Base-by-base conservation (phyloP, 2,888 invertebrate species). In the Microctonus brassicae region DNA sequence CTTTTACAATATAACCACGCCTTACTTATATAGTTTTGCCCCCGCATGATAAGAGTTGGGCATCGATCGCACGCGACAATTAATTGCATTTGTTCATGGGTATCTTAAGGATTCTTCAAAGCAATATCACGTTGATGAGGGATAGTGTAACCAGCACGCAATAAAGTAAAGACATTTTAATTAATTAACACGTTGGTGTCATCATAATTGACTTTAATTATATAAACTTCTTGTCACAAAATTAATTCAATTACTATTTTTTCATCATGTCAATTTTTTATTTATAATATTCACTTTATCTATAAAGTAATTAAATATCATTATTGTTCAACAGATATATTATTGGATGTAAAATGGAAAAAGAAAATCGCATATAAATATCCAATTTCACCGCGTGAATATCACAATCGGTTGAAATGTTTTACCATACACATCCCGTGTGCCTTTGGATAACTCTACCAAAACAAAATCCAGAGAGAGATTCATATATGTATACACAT, bases 51-150 rank as follows among this genome's bases (percentile, higher is more conserved):
- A n/a, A n/a, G n/a, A 63, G 42, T 63, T 29, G 52, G 66, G 73
- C 75, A 75, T 77, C 74, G 74, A 74, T 75, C 69, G 64, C n/a
- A n/a, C 34, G 20, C 62, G 68, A 74, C 62, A 73, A 74, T 74
- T 77, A 77, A 77, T 77, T 77, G 77, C 73, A 66, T 73, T 74
- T 74, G 74, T 60, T 33, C 39, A 57, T 29, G 29, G 29, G 55
- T 69, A 57, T 42, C 69, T 69, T 63, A 55, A 63, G 61, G 57
- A 63, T 29, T 62, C 55, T 58, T 63, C 24, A 34, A 34, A 57
- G 63, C 13, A n/a, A 22, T 20, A 36, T 7, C 17, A 22, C 24
- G 42, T 55, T 11, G 29, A 53, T 47, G 47, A 52, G 34, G 26
- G n/a, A 33, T 29, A n/a, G 26, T 17, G 20, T 29, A 29, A 29